Base-by-base conservation (phyloP, 2,797 vertebrate species). In the Alfaro cultratus region DNA sequence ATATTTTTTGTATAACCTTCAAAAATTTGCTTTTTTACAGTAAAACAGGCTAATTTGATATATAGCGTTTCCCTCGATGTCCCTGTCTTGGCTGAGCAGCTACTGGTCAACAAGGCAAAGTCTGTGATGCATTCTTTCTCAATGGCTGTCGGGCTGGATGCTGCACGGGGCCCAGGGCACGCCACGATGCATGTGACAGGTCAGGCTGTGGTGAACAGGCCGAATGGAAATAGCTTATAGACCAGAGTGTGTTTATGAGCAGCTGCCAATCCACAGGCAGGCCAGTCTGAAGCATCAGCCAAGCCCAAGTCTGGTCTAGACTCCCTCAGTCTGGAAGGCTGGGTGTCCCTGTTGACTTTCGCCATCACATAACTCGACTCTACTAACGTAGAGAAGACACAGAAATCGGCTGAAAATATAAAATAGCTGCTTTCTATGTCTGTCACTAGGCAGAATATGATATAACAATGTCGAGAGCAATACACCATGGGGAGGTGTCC, bases 141-240 rank as follows among this genome's bases (percentile, higher is more conserved):
- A 31, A 7, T 34, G 43, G 43, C 53, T 64, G 43, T 39, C 43
- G 78, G 81, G 81, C 74, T 81, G 64, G 85, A 76, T 75, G 83
- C 86, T 78, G 80, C 79, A 73, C 67, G 13, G 80, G 75, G 90
- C 81, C 90, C 85, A 83, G 77, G 82, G 80, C 86, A 89, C 86
- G 79, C 89, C 85, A 77, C 91, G 78, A 87, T 91, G 87, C 90
- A 86, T 90, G 92, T 92, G 89, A 91, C 89, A 85, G 93, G 90
- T 94, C 92, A 91, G 94, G 94, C 92, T 93, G 95, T 93, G 95
- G 95, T 93, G 86, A 93, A 87, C 77, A 81, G 82, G 87, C 89
- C 81, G 85, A 88, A 92, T 91, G 78, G 89, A 95, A 96, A 96
- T 95, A 96, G 93, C 93, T 92, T 91, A 89, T 92, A 92, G 91